Conservation (phyloP, 2,113 vertebrate genomes). For the Xenus cinereus region DNA sequence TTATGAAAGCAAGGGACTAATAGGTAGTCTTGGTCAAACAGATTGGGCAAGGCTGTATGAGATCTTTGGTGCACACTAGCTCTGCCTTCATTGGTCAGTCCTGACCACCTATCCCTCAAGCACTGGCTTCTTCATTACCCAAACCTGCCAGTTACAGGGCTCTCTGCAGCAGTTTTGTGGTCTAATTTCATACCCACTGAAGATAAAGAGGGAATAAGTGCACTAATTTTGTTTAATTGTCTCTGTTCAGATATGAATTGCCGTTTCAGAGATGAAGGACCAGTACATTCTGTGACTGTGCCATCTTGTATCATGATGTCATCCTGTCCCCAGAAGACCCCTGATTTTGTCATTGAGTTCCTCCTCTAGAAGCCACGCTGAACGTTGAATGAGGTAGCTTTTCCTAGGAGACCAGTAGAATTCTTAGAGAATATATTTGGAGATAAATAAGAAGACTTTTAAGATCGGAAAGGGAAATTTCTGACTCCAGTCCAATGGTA, state of each 20-base stretch:
- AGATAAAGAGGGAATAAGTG: neutral
- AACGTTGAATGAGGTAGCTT: neutral
- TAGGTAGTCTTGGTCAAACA: neutral
- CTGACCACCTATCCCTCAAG: neutral
- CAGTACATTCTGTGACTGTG: neutral
- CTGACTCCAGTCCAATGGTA: neutral
- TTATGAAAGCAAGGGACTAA: neutral
- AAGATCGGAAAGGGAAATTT: neutral
- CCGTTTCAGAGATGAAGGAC: neutral
- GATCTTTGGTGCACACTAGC: neutral
- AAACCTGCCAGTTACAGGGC: neutral
- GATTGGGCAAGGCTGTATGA: neutral
- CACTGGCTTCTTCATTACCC: neutral
- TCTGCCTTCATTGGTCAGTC: neutral
- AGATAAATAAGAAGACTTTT: neutral
- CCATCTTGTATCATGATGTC: neutral
- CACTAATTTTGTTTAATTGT: neutral
- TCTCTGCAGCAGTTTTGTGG: neutral
- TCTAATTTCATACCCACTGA: neutral
- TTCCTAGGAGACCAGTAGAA: neutral
- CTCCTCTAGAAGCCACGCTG: rapidly evolving
- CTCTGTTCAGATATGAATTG: neutral
- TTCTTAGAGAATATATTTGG: neutral
- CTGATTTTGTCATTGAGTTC: neutral
- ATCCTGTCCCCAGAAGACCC: neutral